Evolutionary conservation across 2,888 invertebrate genomes (phyloP).

Genomic region (Stenolophus ochropezus): DNA sequence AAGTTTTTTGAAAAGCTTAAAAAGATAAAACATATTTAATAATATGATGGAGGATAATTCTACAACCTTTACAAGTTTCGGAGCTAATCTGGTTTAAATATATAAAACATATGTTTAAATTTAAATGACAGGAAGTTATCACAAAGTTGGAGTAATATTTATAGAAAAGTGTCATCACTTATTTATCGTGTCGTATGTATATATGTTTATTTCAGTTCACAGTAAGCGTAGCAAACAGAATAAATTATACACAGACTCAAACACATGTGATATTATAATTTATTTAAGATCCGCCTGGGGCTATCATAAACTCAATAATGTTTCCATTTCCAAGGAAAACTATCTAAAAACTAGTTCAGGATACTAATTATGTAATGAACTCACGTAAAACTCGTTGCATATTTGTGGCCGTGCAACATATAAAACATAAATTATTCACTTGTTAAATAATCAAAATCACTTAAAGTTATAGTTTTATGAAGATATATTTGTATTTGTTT

Average conservation of each 20-base stretch:
- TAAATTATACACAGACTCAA: background rate
- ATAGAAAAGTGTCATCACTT: background rate
- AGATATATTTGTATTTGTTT: too few species aligned
- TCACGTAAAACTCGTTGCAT: background rate
- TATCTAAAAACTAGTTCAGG: slow-evolving; percentile 18
- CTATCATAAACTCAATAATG: background rate
- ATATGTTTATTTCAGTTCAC: background rate
- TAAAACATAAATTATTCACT: background rate
- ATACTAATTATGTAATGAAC: slow-evolving; percentile 7
- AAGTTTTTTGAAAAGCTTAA: background rate
- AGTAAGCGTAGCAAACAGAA: background rate
- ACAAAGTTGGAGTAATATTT: slow-evolving; percentile 1
- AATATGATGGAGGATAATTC: background rate
- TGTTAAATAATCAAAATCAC: too few species aligned
- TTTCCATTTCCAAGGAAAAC: slow-evolving; percentile 38
- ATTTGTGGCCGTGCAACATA: background rate
- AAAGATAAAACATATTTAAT: background rate
- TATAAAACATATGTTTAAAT: slow-evolving; percentile 2
- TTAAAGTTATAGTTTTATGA: too few species aligned
- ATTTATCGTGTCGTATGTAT: background rate
- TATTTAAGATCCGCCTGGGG: slow-evolving; percentile 21
- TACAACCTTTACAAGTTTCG: background rate
- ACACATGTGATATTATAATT: background rate
- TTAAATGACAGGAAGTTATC: background rate
- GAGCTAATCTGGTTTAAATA: background rate